These are phyloP conservation scores for Omphaloscelis lunosa DNA, from an alignment of 2,888 invertebrate species.

Conservation along the genomic window DNA sequence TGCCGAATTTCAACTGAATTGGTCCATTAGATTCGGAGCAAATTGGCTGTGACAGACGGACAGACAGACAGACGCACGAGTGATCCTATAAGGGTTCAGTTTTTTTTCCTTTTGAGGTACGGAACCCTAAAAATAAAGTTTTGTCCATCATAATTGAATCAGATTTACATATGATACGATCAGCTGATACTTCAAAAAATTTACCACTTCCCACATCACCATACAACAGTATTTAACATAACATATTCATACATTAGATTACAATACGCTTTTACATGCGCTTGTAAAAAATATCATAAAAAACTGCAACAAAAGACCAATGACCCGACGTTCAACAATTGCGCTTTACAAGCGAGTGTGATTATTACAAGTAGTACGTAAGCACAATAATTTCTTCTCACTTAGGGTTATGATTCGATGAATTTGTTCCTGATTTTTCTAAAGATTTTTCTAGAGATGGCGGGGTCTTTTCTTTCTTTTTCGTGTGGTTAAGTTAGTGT, in stretches of 20 bases:
- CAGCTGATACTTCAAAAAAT: conserved; percentile 9
- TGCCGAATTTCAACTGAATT: no score
- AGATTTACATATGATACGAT: conserved; percentile 7
- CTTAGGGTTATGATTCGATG: conserved; percentile 14
- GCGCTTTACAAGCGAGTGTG: conserved; percentile 40
- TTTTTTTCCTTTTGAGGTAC: no score
- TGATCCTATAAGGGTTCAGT: no score
- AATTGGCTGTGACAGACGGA: no score
- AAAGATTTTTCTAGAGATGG: background rate
- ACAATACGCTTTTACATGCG: conserved; percentile 42
- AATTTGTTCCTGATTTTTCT: no score
- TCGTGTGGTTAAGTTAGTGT: no score
- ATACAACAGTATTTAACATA: conserved; percentile 32
- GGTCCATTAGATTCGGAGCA: no score
- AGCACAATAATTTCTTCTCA: conserved; percentile 42
- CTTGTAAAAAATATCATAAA: conserved; percentile 52
- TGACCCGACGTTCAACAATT: conserved; percentile 60
- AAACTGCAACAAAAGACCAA: conserved; percentile 47
- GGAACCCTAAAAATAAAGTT: background rate
- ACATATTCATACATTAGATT: conserved; percentile 52
- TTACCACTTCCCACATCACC: conserved; percentile 9
- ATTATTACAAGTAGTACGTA: conserved; percentile 41
- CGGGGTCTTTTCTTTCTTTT: no score
- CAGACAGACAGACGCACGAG: no score
- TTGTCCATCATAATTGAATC: conserved; percentile 3